Percentiles rank a stretch among this genome's conserved stretches.
Evolutionary conservation across 2,888 invertebrate species (phyloP).

Genomic region (Zaprionus obscuricornis): DNA sequence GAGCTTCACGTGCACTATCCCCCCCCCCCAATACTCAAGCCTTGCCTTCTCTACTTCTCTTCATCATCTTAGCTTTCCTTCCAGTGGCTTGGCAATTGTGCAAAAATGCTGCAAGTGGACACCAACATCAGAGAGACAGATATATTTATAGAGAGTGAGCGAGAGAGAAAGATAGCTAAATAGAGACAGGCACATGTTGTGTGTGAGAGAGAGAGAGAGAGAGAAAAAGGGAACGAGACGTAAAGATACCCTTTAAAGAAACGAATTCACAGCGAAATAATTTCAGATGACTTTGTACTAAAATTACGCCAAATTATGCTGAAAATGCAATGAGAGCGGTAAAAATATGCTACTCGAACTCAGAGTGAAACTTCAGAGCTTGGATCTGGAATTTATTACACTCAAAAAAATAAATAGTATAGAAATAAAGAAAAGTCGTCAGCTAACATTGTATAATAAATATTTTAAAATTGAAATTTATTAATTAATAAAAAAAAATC

Average conservation of each 20-base stretch:
- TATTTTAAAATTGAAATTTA: too few species aligned
- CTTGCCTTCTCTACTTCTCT: conserved; percentile 15
- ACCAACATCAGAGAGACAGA: conserved; percentile 7
- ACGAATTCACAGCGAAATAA: conserved; percentile 35
- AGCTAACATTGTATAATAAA: too few species aligned
- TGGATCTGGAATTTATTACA: too few species aligned
- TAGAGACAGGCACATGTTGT: too few species aligned
- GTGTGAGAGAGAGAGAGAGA: too few species aligned
- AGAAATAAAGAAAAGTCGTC: too few species aligned
- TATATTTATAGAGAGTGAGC: background rate
- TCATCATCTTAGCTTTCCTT: conserved; percentile 15
- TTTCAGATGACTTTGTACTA: conserved; percentile 45
- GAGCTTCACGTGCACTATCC: conserved; percentile 60
- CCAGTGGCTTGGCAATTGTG: conserved; percentile 11
- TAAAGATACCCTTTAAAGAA: conserved; percentile 12
- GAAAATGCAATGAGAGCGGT: conserved; percentile 68
- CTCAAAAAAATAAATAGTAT: too few species aligned
- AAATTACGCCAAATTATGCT: conserved; percentile 78
- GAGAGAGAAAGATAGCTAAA: too few species aligned
- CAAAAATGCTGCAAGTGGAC: conserved; percentile 50
- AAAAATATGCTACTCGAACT: conserved; percentile 52
- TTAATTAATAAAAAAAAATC: too few species aligned
- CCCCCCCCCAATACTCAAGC: conserved; percentile 11
- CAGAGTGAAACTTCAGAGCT: too few species aligned
- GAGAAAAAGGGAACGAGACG: background rate